A percentile compares a stretch with the other conserved stretches of the same genome.
Conservation (phyloP, 2,113 vertebrate genomes). For the Anolis carolinensis region DNA sequence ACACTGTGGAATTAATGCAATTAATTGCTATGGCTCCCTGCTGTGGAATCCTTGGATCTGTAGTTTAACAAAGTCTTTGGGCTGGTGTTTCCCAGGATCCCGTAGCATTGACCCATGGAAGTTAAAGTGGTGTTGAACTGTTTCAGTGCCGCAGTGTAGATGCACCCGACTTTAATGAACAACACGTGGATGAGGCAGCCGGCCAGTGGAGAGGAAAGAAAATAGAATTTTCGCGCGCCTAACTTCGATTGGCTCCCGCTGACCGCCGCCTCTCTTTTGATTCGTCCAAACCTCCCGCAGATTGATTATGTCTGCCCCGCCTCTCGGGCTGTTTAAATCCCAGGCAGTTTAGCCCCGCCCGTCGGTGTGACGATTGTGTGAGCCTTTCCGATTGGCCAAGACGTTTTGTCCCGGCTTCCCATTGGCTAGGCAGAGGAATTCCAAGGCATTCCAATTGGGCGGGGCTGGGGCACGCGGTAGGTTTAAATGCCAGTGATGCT, state of each 20-base stretch:
- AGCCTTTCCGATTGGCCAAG: not conserved
- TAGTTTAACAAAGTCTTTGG: no score
- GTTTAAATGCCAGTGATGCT: not conserved
- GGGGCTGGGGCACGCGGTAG: not conserved
- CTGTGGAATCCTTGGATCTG: no score
- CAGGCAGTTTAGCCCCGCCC: not conserved
- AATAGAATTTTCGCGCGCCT: not conserved
- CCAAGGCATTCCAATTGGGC: not conserved
- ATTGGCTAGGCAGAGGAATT: slow-evolving; percentile 11
- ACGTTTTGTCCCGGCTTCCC: not conserved
- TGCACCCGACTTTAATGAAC: no score
- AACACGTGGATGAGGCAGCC: not conserved
- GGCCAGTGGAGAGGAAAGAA: rapidly evolving
- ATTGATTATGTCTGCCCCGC: not conserved
- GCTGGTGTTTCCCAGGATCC: no score
- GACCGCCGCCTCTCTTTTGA: not conserved
- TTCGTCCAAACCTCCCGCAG: not conserved
- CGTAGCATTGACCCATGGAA: no score
- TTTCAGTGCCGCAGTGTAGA: no score
- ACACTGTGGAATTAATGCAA: no score
- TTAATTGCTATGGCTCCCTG: no score
- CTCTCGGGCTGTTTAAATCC: not conserved
- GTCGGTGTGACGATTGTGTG: no score
- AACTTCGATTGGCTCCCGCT: not conserved
- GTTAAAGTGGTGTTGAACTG: no score